phyloP scores from a whole-genome alignment of 2,113 vertebrate species.

The Daboia siamensis region DNA sequence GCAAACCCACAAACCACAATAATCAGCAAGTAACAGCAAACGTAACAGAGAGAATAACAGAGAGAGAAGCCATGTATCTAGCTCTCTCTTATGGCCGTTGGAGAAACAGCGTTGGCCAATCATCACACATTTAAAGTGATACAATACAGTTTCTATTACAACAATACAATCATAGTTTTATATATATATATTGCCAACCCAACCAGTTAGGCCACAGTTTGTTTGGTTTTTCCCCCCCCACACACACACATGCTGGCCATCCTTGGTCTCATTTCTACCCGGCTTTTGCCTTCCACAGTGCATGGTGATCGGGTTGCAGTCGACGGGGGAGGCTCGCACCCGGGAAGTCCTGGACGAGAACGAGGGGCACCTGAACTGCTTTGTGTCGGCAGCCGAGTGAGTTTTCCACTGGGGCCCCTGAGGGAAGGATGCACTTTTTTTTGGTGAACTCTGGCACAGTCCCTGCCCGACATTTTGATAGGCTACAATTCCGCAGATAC shows the following conservation, averaged over 20 bases:
- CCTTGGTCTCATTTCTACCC: not conserved
- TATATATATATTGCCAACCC: no score
- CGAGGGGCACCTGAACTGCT: conserved; percentile 89
- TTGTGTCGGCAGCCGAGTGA: conserved; percentile 95
- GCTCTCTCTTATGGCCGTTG: no score
- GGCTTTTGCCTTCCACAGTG: conserved; percentile 68
- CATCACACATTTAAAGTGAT: no score
- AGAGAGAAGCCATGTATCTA: no score
- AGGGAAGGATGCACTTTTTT: not conserved
- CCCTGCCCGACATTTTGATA: not conserved
- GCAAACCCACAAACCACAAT: no score
- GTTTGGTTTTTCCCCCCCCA: not conserved
- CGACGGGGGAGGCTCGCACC: conserved; percentile 93
- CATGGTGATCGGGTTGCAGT: conserved; percentile 94
- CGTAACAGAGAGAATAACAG: no score
- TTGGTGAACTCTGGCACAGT: not conserved
- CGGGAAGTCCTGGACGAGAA: conserved; percentile 94
- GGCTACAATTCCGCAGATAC: not conserved
- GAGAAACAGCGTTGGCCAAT: no score
- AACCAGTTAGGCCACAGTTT: not conserved
- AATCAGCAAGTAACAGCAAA: no score
- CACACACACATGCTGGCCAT: not conserved
- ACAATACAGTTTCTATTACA: no score
- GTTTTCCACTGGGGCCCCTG: conserved; percentile 39
- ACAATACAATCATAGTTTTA: no score